phyloP scores from a whole-genome alignment of 1,140 invertebrate genomes.

The Heliconius melpomene region DNA sequence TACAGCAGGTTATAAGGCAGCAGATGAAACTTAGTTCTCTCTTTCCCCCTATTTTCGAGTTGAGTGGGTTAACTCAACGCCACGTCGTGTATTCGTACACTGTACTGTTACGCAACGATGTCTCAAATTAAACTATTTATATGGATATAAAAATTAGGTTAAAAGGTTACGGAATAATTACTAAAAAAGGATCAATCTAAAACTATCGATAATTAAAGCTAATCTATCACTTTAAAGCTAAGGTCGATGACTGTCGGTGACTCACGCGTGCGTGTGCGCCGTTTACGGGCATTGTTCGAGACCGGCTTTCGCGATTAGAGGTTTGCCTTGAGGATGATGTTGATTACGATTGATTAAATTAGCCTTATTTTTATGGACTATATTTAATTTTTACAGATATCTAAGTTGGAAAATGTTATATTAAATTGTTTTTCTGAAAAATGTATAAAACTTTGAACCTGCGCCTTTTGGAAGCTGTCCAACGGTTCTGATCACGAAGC shows the following conservation, averaged over 20 bases:
- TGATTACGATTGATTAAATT: not conserved
- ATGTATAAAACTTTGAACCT: no score
- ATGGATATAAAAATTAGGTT: no score
- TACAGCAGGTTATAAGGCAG: no score
- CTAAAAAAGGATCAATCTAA: not conserved
- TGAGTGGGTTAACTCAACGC: not conserved
- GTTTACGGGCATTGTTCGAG: conserved; percentile 28
- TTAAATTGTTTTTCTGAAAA: no score
- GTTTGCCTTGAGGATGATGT: conserved; percentile 24
- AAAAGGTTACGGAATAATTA: no score
- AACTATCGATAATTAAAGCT: not conserved
- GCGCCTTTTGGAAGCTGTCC: no score
- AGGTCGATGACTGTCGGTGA: conserved; percentile 34
- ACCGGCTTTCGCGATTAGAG: conserved; percentile 27
- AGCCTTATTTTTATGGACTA: not conserved
- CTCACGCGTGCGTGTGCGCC: conserved; percentile 25
- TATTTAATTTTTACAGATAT: not conserved
- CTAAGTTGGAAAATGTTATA: not conserved
- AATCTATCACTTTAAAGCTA: conserved; percentile 17
- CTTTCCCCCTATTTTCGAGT: no score
- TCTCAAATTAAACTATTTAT: no score
- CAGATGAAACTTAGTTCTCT: no score
- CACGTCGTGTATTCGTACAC: not conserved
- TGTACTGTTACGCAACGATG: no score
- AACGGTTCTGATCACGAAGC: no score